These are phyloP conservation scores for Lasiommata megera DNA, from an alignment of 2,888 invertebrate genomes.

Conservation along the genomic window DNA sequence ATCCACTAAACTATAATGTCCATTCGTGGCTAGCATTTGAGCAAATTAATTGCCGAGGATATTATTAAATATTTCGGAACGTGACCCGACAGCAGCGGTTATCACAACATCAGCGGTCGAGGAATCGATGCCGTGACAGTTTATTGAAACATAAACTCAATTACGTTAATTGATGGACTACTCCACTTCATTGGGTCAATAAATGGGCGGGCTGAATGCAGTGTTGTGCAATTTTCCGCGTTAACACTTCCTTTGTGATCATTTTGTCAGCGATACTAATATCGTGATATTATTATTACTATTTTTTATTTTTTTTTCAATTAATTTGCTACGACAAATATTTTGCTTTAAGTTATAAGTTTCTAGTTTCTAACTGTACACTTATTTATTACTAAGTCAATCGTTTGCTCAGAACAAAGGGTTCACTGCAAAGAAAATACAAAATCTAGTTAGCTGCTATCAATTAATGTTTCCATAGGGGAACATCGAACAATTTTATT, in stretches of 20 bases:
- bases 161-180: constrained; percentile 30
- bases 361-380: no score
- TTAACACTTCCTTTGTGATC: constrained; percentile 13
- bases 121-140: constrained; percentile 26
- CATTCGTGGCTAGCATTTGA: background rate
- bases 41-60: background rate
- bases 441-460: no score
- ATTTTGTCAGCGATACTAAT: constrained; percentile 5
- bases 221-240: constrained; percentile 14
- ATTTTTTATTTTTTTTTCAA: constrained; percentile 1
- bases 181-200: constrained; percentile 25
- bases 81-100: constrained; percentile 9
- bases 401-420: no score
- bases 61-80: constrained; percentile 7
- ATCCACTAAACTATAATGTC: background rate
- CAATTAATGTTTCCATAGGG: no score
- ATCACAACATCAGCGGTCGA: constrained; percentile 10
- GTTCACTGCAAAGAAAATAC: no score
- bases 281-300: background rate
- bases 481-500: no score
- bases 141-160: constrained; percentile 30
- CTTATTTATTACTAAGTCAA: no score
- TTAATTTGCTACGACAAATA: background rate
- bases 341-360: no score
- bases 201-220: constrained; percentile 13